Base-by-base conservation (phyloP, 2,888 invertebrate genomes). In the Diachrysia chrysitis region DNA sequence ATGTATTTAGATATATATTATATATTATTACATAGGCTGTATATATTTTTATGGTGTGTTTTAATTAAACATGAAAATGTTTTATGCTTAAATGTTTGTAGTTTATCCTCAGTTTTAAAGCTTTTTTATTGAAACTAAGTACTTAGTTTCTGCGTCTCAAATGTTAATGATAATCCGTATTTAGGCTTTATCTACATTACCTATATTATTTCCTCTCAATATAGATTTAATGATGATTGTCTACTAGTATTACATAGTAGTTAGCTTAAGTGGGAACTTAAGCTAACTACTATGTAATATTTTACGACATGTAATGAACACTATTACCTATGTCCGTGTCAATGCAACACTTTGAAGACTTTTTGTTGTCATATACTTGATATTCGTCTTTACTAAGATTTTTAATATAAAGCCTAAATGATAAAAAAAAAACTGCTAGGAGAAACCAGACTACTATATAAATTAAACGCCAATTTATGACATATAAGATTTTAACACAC, bases 171-270 rank as follows among this genome's bases (percentile, higher is more conserved):
- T 66, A 67, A 6, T 55, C 58, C 58, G 63, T 58, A 76, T 68
- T 69, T 61, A 67, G 48, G 17, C 1, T 51, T 46, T 71, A 60
- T 54, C 53, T 56, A 32, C 55, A 66, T 60, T 63, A 53, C 19
- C 69, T 51, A 21, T 56, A 59, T 57, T 65, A 69, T 68, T 63
- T 61, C 61, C 17, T 25, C 32, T 66, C 35, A 60, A 63, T 69
- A 56, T 57, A n/a, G 54, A 59, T 61, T 74, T 81, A 71, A 82
- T 75, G 71, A 73, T 81, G 80, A 73, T 74, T 82, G 72, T 71
- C 19, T 53, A 7, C 48, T n/a, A n/a, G n/a, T n/a, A n/a, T n/a
- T n/a, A n/a, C n/a, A n/a, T n/a, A n/a, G n/a, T n/a, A n/a, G n/a
- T n/a, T n/a, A n/a, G n/a, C n/a, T n/a, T n/a, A n/a, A n/a, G n/a